Evolutionary conservation across 23 tunicate genomes (phyloP).

Genomic region (Corella eumyota): DNA sequence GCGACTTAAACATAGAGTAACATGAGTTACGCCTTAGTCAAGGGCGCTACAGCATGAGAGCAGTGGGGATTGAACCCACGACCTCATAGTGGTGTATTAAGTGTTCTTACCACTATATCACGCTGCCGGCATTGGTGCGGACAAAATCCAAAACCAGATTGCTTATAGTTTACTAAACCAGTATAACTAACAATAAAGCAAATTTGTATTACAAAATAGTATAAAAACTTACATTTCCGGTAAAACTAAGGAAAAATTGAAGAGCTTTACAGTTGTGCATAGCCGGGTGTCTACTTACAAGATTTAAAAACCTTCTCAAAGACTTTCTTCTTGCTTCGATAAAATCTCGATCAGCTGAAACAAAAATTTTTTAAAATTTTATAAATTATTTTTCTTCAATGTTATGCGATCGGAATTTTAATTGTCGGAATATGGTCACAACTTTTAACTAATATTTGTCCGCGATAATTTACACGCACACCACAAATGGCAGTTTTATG

Average conservation of each 20-base stretch:
- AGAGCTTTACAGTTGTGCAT: slow-evolving; percentile 55
- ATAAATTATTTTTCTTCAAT: too few species aligned
- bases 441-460: too few species aligned
- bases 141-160: too few species aligned
- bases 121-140: too few species aligned
- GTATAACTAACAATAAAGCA: neutral
- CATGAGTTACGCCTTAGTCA: too few species aligned
- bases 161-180: neutral
- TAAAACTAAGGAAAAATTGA: slow-evolving; percentile 57
- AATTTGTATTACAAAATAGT: neutral
- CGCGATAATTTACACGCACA: too few species aligned
- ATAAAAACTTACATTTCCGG: slow-evolving; percentile 34
- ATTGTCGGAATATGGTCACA: too few species aligned
- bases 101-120: neutral
- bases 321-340: slow-evolving; percentile 80
- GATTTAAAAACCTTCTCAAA: slow-evolving; percentile 47
- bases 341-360: slow-evolving; percentile 77
- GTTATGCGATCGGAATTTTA: too few species aligned
- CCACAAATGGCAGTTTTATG: too few species aligned
- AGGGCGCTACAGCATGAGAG: too few species aligned
- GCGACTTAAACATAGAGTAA: too few species aligned
- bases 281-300: slow-evolving; percentile 69
- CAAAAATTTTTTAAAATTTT: neutral
- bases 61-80: too few species aligned
- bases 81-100: neutral